These are phyloP conservation scores for Montipora capricornis DNA, from an alignment of 64 coral and sea anemone genomes.

Conservation along the genomic window DNA sequence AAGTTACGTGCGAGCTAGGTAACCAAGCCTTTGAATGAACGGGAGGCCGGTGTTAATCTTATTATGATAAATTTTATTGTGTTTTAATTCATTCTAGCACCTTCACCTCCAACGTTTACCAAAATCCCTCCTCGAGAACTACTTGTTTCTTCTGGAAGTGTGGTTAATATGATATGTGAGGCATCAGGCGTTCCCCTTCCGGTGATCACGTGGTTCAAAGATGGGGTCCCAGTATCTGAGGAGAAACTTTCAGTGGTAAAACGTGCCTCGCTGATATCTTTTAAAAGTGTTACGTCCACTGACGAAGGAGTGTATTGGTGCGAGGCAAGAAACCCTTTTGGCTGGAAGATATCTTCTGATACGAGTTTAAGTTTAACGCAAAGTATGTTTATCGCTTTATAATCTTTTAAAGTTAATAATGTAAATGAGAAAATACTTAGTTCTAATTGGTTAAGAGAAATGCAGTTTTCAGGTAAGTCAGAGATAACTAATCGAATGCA, in stretches of 20 bases:
- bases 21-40: too few relatives aligned
- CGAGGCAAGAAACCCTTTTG: slow-evolving; percentile 16
- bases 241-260: not conserved
- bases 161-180: not conserved
- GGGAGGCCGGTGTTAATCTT: too few relatives aligned
- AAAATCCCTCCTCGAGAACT: not conserved
- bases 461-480: too few relatives aligned
- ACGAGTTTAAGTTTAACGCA: not conserved
- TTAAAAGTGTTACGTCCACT: not conserved
- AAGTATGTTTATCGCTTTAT: not conserved
- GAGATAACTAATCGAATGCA: too few relatives aligned
- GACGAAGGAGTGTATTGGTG: slow-evolving; percentile 4
- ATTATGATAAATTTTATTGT: too few relatives aligned
- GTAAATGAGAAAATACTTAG: too few relatives aligned
- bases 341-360: not conserved
- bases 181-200: not conserved
- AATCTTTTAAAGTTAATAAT: too few relatives aligned
- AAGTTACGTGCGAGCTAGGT: too few relatives aligned
- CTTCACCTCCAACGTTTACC: not conserved
- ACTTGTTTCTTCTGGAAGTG: not conserved
- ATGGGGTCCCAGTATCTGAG: not conserved
- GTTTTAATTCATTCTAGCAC: not conserved
- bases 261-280: not conserved
- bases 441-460: too few relatives aligned
- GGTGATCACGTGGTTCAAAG: slow-evolving; percentile 21